These are phyloP conservation scores for Pasiphila rectangulata DNA, from an alignment of 2,888 invertebrate species.

Conservation along the genomic window DNA sequence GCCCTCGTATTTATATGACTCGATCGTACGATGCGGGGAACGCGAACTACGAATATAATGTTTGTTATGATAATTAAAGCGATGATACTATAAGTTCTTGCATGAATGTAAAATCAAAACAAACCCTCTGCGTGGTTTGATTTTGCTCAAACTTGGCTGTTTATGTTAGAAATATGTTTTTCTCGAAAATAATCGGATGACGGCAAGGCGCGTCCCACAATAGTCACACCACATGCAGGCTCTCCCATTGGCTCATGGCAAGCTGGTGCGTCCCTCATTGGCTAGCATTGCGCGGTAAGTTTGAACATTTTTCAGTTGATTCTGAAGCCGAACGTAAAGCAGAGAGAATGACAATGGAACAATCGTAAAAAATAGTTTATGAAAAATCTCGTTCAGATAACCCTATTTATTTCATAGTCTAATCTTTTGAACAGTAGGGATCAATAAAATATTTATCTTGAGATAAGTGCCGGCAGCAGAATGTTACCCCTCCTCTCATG, in stretches of 20 bases:
- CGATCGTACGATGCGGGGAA: constrained; percentile 76
- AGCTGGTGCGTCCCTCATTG: constrained; percentile 50
- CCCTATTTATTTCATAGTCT: too few species aligned
- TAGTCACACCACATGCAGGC: constrained; percentile 74
- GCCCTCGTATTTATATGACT: constrained; percentile 70
- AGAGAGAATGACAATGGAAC: not conserved
- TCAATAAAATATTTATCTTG: too few species aligned
- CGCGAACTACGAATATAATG: constrained; percentile 61
- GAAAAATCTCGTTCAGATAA: too few species aligned
- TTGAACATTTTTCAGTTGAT: constrained; percentile 37
- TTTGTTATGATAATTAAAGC: constrained; percentile 45
- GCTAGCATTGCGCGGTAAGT: constrained; percentile 49
- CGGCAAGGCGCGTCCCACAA: constrained; percentile 61
- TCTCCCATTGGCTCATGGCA: constrained; percentile 57
- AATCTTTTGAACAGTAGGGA: too few species aligned
- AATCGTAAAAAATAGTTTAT: not conserved
- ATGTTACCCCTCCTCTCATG: too few species aligned
- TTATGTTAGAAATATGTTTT: constrained; percentile 48
- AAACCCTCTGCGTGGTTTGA: constrained; percentile 30
- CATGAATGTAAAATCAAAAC: constrained; percentile 32
- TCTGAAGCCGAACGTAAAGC: not conserved
- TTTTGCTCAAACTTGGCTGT: constrained; percentile 33
- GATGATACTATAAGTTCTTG: constrained; percentile 40
- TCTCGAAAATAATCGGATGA: constrained; percentile 33
- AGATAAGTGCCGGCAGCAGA: too few species aligned